Conservation (phyloP, 2,113 vertebrate genomes). For the Urocitellus parryii region DNA sequence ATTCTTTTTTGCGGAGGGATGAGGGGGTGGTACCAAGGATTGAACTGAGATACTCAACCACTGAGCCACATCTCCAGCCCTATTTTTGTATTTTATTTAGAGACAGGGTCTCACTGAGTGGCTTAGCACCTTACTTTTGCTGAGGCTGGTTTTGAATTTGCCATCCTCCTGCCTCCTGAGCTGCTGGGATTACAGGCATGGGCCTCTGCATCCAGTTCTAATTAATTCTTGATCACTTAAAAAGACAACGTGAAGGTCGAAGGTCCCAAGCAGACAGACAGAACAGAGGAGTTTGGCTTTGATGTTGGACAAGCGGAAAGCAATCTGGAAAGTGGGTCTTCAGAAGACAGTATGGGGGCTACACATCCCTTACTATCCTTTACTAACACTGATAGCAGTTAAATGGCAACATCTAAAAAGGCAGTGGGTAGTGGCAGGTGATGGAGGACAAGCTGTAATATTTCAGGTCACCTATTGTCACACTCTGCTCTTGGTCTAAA, state of each 20-base stretch:
- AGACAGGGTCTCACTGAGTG: too few relatives aligned
- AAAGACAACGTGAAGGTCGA: background rate
- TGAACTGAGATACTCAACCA: too few relatives aligned
- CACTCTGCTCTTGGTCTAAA: background rate
- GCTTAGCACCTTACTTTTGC: too few relatives aligned
- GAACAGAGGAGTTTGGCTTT: background rate
- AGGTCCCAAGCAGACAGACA: background rate
- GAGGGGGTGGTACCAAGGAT: too few relatives aligned
- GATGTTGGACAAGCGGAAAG: background rate
- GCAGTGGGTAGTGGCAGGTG: background rate
- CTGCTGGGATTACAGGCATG: too few relatives aligned
- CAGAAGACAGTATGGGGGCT: accelerated
- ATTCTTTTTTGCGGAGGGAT: too few relatives aligned
- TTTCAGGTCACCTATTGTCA: background rate
- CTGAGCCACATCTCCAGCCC: too few relatives aligned
- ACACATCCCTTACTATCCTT: background rate
- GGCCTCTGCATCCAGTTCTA: too few relatives aligned
- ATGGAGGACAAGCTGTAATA: background rate
- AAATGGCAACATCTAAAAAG: background rate
- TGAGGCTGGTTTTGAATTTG: too few relatives aligned
- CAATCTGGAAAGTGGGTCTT: background rate
- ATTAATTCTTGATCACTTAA: background rate
- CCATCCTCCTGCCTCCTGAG: too few relatives aligned
- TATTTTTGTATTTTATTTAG: too few relatives aligned
- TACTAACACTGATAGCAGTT: background rate